phyloP scores from a whole-genome alignment of 2,888 invertebrate genomes.

The Drosophila austrosaltans region DNA sequence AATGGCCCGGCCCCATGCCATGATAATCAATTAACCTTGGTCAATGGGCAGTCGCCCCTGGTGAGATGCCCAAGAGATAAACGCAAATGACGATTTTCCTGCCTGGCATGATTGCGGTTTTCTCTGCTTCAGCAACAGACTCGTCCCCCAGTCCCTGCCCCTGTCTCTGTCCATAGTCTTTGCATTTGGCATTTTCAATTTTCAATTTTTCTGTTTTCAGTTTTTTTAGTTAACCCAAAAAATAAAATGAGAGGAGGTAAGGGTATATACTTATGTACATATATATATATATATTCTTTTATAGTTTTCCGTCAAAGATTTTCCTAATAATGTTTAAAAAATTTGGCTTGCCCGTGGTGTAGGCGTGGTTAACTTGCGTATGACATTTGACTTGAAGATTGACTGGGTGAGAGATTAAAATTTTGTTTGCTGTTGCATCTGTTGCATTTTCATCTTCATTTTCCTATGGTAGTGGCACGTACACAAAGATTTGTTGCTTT shows the following conservation, averaged over 20 bases:
- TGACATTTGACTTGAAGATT: constrained; percentile 41
- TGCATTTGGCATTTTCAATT: constrained; percentile 31
- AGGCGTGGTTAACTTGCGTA: constrained; percentile 38
- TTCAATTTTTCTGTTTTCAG: constrained; percentile 26
- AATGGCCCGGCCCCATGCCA: constrained; percentile 26
- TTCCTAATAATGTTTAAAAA: background rate
- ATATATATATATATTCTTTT: no score
- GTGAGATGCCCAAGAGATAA: constrained; percentile 3
- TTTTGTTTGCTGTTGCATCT: constrained; percentile 14
- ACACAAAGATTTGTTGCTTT: constrained; percentile 54
- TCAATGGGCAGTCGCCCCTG: constrained; percentile 52
- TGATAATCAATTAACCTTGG: constrained; percentile 76
- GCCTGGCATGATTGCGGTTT: constrained; percentile 53
- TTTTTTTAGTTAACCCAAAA: constrained; percentile 58
- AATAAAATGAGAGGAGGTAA: background rate
- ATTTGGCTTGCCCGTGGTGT: no score
- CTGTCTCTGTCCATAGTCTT: background rate
- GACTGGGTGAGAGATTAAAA: constrained; percentile 11
- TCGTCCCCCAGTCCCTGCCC: background rate
- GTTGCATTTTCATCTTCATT: background rate
- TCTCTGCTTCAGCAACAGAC: constrained; percentile 15
- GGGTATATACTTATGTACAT: no score
- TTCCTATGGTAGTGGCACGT: constrained; percentile 54
- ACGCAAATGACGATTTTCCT: constrained; percentile 39
- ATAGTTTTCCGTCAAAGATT: no score